A percentile compares a stretch with the other conserved stretches of the same genome.
Conservation (phyloP, 37 sponge, comb jelly and placozoan genomes). For the Cliona cf. orientalis region DNA sequence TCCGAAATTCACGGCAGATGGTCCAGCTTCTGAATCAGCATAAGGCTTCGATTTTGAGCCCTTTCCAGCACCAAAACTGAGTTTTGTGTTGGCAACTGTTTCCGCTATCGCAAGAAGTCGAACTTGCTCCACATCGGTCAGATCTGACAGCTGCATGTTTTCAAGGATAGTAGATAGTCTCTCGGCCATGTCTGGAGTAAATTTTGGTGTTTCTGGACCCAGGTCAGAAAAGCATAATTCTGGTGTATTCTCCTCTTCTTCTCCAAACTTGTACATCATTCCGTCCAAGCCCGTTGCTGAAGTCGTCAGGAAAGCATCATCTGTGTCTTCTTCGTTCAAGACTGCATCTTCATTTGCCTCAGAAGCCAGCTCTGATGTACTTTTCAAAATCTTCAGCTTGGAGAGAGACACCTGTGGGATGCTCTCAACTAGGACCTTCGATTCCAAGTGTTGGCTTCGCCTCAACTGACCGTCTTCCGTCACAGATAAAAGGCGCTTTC, state of each 20-base stretch:
- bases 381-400: constrained; percentile 26
- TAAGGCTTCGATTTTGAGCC: neutral
- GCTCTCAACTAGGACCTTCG: constrained; percentile 33
- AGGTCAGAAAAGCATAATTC: constrained; percentile 35
- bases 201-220: constrained; percentile 30
- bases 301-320: constrained; percentile 51
- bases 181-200: constrained; percentile 53
- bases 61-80: constrained; percentile 19
- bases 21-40: neutral
- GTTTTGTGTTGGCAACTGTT: constrained; percentile 82
- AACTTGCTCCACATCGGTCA: constrained; percentile 83
- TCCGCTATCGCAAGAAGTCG: constrained; percentile 78
- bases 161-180: constrained; percentile 45
- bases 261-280: constrained; percentile 19
- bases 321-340: constrained; percentile 49
- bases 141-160: constrained; percentile 68
- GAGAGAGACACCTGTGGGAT: constrained; percentile 62
- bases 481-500: constrained; percentile 45
- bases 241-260: constrained; percentile 14
- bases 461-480: constrained; percentile 39
- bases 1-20: constrained; percentile 15
- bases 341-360: neutral
- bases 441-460: constrained; percentile 35
- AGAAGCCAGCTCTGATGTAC: neutral
- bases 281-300: constrained; percentile 27